phyloP scores from a whole-genome alignment of 1,140 invertebrate species.

The Tetramorium alpestre region DNA sequence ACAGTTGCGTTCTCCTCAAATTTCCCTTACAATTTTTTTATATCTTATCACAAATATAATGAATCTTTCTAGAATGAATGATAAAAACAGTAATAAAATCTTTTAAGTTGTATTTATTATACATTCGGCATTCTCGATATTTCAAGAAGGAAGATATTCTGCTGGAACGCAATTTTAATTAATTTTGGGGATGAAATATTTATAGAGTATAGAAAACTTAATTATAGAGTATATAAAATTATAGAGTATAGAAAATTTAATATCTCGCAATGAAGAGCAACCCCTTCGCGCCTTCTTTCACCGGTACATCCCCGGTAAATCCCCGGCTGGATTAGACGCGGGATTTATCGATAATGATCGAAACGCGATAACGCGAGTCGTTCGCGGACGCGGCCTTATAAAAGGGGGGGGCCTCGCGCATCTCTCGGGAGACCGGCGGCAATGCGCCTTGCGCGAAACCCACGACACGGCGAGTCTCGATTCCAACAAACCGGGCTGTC shows the following conservation, averaged over 20 bases:
- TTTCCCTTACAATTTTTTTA: background rate
- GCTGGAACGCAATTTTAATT: background rate
- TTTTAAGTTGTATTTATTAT: background rate
- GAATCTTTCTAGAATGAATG: background rate
- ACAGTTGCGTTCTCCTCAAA: background rate
- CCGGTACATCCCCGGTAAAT: background rate
- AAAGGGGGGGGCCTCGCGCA: constrained; percentile 29
- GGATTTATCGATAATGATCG: constrained; percentile 33
- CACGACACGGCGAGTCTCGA: constrained; percentile 39
- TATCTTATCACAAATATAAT: background rate
- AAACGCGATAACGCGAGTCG: constrained; percentile 18
- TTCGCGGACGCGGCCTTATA: constrained; percentile 5
- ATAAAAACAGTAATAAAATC: background rate
- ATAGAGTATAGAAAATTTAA: no score
- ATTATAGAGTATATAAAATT: no score
- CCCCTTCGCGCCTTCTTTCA: no score
- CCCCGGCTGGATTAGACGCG: background rate
- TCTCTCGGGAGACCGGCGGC: constrained; percentile 6
- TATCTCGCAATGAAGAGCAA: background rate
- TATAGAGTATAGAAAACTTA: background rate
- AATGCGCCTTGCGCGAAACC: constrained; percentile 45
- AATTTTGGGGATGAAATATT: background rate
- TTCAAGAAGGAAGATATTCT: background rate
- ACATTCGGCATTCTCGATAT: background rate
- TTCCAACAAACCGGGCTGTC: constrained; percentile 72